Base-by-base conservation (phyloP, 2,888 invertebrate genomes). In the Limnephilus rhombicus region DNA sequence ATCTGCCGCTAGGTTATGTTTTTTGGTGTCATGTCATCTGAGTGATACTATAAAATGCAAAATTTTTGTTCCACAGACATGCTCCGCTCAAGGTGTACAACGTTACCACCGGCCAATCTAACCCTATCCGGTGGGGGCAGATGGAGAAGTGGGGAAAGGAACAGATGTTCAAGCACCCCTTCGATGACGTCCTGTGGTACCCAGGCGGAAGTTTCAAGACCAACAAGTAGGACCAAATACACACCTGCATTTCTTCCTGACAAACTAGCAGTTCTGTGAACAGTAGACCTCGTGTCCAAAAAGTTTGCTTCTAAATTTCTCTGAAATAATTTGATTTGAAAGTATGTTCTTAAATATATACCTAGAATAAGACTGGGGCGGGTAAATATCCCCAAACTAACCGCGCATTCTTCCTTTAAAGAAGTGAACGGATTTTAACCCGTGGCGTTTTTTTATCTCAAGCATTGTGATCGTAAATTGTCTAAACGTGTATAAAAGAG, bases 111-210 rank as follows among this genome's bases (percentile, higher is more conserved):
- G 97, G 97, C 53, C 96, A 96, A 41, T 95, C 96, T 91, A 98
- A 98, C 94, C 98, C 98, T 0, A 96, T 98, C 85, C 97, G 95
- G 0, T 98, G 98, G 98, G 95, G 96, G 0, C 95, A 97, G 87
- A 97, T 98, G 94, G 97, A 97, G 94, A 93, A 94, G 18, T 95
- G 96, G 9, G 95, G 97, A 3, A 95, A 96, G 4, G 95, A 95
- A 29, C 95, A 96, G 91, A 95, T 97, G 4, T 95, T 96, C 85
- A 95, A 95, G 93, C 96, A 97, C 91, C 98, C 98, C 0, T 95
- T 97, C 85, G 97, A 97, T 94, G 95, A 97, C 94, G 96, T 97
- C 1, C 95, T 97, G 94, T 97, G 98, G 97, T 97, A 98, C 94
- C 97, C 97, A 0, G 96, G 96, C 13, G 97, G 97, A 3, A 95